A percentile compares a stretch with the other conserved stretches of the same genome.
Evolutionary conservation across 2,797 vertebrate species (phyloP).

Genomic region (Geotrypetes seraphini): DNA sequence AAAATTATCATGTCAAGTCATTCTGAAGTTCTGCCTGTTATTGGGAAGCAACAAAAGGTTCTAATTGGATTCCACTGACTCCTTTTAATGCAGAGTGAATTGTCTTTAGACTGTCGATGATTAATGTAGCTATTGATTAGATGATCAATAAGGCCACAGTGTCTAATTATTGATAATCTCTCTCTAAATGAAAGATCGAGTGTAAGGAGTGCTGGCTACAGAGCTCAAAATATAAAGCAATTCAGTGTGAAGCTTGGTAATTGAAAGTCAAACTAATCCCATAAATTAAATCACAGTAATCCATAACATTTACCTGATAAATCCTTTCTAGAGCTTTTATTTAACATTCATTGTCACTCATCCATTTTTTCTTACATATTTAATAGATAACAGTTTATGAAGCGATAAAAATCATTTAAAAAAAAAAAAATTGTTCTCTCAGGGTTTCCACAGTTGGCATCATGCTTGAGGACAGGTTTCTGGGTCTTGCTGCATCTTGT

Average conservation of each 20-base stretch:
- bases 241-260: conserved; percentile 57
- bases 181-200: conserved; percentile 64
- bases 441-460: too few species aligned
- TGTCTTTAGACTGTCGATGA: conserved; percentile 53
- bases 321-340: conserved; percentile 51
- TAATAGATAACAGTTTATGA: conserved; percentile 2
- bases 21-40: conserved; percentile 5
- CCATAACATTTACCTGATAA: conserved; percentile 63
- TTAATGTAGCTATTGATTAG: conserved; percentile 62
- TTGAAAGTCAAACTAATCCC: conserved; percentile 68
- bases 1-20: too few species aligned
- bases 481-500: too few species aligned
- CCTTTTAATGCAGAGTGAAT: conserved; percentile 53
- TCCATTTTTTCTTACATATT: too few species aligned
- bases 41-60: conserved; percentile 23
- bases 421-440: too few species aligned
- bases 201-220: conserved; percentile 50
- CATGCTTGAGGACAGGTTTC: too few species aligned
- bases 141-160: conserved; percentile 58
- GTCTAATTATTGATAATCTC: conserved; percentile 72
- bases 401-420: conserved; percentile 16
- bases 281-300: conserved; percentile 64
- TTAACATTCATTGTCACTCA: conserved; percentile 49
- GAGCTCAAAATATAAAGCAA: conserved; percentile 58
- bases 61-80: conserved; percentile 35